These are phyloP conservation scores for Pygoscelis antarcticus DNA, from an alignment of 2,113 vertebrate genomes.

Conservation along the genomic window DNA sequence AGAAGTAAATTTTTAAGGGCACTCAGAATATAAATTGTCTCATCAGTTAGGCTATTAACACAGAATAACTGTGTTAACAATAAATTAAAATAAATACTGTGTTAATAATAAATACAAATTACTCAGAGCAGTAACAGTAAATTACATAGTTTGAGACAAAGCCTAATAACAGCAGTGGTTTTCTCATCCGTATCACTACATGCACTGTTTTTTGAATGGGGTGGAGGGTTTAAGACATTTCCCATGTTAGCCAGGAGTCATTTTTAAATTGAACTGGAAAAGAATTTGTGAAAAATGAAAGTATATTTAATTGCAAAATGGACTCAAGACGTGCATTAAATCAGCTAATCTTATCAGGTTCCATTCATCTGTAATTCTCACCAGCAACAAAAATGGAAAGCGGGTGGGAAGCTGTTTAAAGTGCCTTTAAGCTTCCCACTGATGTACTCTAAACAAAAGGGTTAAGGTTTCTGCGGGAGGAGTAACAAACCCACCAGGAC, in stretches of 20 bases:
- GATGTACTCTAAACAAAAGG: slow-evolving; percentile 20
- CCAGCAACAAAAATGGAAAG: background rate
- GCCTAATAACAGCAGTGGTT: background rate
- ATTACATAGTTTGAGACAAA: background rate
- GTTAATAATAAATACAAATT: background rate
- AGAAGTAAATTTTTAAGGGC: background rate
- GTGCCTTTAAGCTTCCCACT: background rate
- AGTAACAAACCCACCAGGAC: background rate
- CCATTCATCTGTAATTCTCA: background rate
- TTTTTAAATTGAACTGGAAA: background rate
- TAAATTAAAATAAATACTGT: background rate
- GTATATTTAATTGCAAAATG: background rate
- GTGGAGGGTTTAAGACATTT: background rate
- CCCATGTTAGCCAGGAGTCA: background rate
- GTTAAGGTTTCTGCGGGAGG: background rate
- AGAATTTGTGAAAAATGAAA: background rate
- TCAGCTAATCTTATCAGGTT: background rate
- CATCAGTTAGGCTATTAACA: background rate
- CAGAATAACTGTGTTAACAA: background rate
- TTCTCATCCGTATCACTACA: background rate
- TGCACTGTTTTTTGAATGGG: background rate
- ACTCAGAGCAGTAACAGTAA: background rate
- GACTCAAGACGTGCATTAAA: background rate
- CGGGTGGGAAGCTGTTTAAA: background rate
- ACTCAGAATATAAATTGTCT: background rate